A percentile compares a stretch with the other conserved stretches of the same genome.
Evolutionary conservation across 2,113 vertebrate genomes (phyloP).

Genomic region (Crocuta crocuta): DNA sequence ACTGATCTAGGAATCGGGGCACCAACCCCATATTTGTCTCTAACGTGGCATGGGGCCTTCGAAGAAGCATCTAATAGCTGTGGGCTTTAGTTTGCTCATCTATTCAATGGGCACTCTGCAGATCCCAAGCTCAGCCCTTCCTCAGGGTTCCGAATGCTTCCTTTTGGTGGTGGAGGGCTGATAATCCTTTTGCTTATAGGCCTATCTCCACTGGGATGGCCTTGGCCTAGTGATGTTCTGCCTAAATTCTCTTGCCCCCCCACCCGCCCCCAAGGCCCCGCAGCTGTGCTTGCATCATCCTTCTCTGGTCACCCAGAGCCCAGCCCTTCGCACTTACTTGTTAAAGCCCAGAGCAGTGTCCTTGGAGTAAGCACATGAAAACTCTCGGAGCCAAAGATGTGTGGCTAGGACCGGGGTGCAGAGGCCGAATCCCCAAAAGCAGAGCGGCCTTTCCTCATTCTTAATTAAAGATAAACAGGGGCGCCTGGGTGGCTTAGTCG

Average conservation of each 20-base stretch:
- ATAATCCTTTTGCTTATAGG: not conserved
- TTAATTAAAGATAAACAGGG: slow-evolving; percentile 7
- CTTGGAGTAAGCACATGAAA: not conserved
- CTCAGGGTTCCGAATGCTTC: not conserved
- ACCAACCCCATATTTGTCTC: not conserved
- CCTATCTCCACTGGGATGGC: not conserved
- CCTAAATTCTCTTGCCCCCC: not conserved
- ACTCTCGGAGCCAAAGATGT: not conserved
- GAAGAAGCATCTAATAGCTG: not conserved
- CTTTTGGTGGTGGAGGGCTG: rapidly evolving
- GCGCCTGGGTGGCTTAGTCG: too few relatives aligned
- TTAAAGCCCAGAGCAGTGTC: not conserved
- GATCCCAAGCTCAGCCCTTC: not conserved
- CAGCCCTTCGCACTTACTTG: not conserved
- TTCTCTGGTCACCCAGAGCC: not conserved
- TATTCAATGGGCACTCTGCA: not conserved
- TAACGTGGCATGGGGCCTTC: not conserved
- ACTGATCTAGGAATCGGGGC: not conserved
- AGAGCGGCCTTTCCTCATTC: not conserved
- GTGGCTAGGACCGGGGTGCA: not conserved
- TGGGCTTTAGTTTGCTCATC: not conserved
- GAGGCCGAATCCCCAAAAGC: not conserved
- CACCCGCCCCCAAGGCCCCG: not conserved
- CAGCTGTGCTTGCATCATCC: not conserved
- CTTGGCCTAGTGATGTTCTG: not conserved